Evolutionary conservation across 1,140 invertebrate species (phyloP).

Genomic region (Forficula auricularia): DNA sequence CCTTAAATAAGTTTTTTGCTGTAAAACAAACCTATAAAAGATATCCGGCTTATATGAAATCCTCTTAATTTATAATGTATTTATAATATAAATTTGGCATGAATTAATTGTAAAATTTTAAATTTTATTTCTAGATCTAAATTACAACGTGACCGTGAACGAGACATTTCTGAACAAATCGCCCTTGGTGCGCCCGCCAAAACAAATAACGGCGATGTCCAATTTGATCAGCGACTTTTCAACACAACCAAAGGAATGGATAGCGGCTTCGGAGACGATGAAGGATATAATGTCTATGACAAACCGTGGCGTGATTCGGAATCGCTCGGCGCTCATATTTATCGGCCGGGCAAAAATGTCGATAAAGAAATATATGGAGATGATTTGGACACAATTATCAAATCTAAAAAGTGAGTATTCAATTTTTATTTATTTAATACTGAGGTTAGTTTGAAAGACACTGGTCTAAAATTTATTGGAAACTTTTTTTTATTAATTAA

Average conservation of each 20-base stretch:
- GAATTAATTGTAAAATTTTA: no score
- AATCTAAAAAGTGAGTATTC: conserved; percentile 53
- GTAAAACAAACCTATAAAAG: no score
- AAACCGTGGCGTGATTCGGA: conserved; percentile 78
- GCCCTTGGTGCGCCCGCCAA: conserved; percentile 89
- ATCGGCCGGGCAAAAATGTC: conserved; percentile 73
- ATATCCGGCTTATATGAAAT: no score
- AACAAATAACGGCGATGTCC: conserved; percentile 53
- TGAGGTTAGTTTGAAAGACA: no score
- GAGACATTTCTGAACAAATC: conserved; percentile 97
- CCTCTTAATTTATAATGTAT: no score
- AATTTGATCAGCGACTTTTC: conserved; percentile 93
- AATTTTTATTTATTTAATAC: neutral
- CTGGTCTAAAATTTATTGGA: no score
- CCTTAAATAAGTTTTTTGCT: no score
- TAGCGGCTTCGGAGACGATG: conserved; percentile 92
- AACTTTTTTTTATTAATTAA: no score
- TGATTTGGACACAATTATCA: conserved; percentile 70
- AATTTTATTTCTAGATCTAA: conserved; percentile 48
- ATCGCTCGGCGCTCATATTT: conserved; percentile 73
- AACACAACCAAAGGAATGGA: conserved; percentile 92
- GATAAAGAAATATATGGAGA: conserved; percentile 85
- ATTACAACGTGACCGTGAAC: conserved; percentile 76
- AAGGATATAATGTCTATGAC: conserved; percentile 95
- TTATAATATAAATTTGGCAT: no score